These are phyloP conservation scores for Anser brachyrhynchus DNA, from an alignment of 2,113 vertebrate species.

Conservation along the genomic window DNA sequence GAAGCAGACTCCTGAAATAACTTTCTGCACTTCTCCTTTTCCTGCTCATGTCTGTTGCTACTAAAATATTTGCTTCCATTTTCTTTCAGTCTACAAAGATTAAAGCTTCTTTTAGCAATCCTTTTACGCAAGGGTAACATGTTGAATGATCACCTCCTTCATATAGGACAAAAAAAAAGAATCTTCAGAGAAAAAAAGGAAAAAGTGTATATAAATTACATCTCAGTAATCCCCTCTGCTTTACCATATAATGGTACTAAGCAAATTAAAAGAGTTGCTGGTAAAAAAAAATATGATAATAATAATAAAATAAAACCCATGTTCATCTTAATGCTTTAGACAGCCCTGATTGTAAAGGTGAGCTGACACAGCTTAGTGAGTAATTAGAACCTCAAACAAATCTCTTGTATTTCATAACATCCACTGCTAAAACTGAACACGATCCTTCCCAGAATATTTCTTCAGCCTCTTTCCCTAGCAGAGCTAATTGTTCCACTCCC, in stretches of 20 bases:
- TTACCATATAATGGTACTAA: background rate
- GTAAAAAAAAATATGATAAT: background rate
- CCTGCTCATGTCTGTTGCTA: background rate
- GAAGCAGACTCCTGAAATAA: background rate
- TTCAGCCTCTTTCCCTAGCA: background rate
- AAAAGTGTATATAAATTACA: background rate
- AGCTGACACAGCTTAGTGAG: background rate
- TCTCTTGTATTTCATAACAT: background rate
- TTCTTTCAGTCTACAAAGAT: background rate
- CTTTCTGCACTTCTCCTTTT: background rate
- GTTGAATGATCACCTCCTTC: background rate
- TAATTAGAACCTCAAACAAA: background rate
- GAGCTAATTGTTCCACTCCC: background rate
- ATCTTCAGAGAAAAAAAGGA: background rate
- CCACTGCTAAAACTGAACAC: background rate
- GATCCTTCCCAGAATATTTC: background rate
- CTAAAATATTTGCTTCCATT: background rate
- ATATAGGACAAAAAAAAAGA: background rate
- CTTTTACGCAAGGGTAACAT: background rate
- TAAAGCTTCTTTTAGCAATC: background rate
- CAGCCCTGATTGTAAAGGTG: background rate
- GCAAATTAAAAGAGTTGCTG: background rate
- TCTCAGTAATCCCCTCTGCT: background rate
- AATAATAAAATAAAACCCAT: background rate
- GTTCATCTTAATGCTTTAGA: background rate